Base-by-base conservation (phyloP, 2,888 invertebrate genomes). In the Dorcus hopei region DNA sequence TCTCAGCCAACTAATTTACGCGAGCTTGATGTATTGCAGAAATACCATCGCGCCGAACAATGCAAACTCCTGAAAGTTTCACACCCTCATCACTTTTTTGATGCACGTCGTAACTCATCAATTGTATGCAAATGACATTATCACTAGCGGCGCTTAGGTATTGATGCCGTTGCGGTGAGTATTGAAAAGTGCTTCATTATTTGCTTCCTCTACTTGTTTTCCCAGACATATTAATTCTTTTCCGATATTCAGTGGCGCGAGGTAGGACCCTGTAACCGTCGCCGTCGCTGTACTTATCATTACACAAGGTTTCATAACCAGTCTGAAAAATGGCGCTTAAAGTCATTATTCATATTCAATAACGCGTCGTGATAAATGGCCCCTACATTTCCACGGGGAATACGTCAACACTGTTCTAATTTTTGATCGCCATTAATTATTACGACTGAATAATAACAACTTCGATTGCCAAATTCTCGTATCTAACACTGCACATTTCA, bases 61-160 rank as follows among this genome's bases (percentile, higher is more conserved):
- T 58, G 61, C 49, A 58, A 60, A 63, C 58, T 61, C 61, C 63
- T 52, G 55, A 52, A 59, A 61, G 57, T 61, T 64, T 62, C 59
- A n/a, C 49, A 65, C 65, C 64, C 63, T 65, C 63, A 54, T 67
- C 65, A 63, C 59, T 64, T 64, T 61, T 61, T 53, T 51, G 57
- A 61, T 56, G 63, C 59, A 62, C 62, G 59, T 65, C 66, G 67
- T 67, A 65, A 64, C 67, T 65, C 66, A 66, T 67, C 66, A 62
- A 66, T 68, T 66, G 65, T 67, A 64, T 62, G 64, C 64, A 68
- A 67, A 66, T 64, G 66, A 65, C 61, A 59, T 63, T 63, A 64
- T 64, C 62, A 62, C 58, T 59, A 61, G 57, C 54, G 60, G 57
- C 58, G 59, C 58, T 61, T 49, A 19, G 60, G 60, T 62, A 64